These are phyloP conservation scores for Chiridota heheva DNA, from an alignment of 35 echinoderm and acorn worm species.

Conservation along the genomic window DNA sequence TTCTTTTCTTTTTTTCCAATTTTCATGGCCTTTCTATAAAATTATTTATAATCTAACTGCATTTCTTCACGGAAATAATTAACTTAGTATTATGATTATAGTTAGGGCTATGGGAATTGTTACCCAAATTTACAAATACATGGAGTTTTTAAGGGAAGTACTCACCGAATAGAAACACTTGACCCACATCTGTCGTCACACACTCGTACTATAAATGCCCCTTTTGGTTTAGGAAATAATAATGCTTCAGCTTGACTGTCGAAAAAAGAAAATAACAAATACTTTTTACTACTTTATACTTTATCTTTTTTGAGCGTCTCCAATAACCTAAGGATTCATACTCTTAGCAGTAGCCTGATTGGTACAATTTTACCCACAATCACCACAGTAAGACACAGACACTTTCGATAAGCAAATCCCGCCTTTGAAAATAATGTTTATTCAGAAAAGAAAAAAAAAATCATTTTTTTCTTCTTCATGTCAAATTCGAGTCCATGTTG, in stretches of 20 bases:
- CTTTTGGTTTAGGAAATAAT: constrained; percentile 4
- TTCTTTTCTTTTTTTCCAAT: too few species aligned
- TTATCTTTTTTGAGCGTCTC: not conserved
- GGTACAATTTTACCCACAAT: not conserved
- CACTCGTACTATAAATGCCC: constrained; percentile 22
- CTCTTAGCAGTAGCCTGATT: not conserved
- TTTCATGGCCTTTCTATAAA: too few species aligned
- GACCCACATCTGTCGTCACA: constrained; percentile 20
- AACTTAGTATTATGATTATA: not conserved
- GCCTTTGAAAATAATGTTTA: too few species aligned
- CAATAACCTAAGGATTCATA: not conserved
- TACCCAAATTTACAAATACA: not conserved
- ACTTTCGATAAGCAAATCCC: too few species aligned
- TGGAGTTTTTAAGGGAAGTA: not conserved
- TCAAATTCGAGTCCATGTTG: too few species aligned
- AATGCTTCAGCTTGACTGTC: constrained; percentile 25
- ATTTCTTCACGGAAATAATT: not conserved
- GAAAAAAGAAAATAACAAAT: not conserved
- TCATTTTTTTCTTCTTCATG: too few species aligned
- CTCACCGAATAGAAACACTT: constrained; percentile 37
- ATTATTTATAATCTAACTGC: not conserved
- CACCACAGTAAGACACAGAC: not conserved
- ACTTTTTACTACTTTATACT: not conserved
- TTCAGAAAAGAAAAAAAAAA: too few species aligned
- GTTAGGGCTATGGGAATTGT: not conserved